Evolutionary conservation across 2,888 invertebrate species (phyloP), one percentile per base, ranked within the genome.

Genomic region (Yponomeuta cagnagella): DNA sequence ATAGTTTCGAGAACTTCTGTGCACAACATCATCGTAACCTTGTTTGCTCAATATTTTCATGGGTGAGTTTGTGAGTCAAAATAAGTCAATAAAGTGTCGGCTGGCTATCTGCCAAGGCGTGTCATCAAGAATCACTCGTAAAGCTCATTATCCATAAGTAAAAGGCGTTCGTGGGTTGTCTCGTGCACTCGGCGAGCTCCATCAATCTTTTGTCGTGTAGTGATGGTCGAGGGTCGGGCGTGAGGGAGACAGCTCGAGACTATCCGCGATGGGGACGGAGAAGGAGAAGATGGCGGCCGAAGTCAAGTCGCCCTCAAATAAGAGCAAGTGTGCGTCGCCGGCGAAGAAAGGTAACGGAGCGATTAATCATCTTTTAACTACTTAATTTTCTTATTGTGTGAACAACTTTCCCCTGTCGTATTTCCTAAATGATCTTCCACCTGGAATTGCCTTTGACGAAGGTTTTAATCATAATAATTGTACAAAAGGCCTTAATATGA

Each of bases 201-300:
- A 74, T 73, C 71, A 75, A 70, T 70, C 73, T 78, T 74, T 75
- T 74, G 73, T 72, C 75, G 75, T 72, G 73, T 72, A 75, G 89
- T 89, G 82, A 90, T 90, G 90, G 82, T 76, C 81, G 81, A 78
- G 82, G 83, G 52, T 58, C 52, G 52, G 52, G 78, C 81, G 81
- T 80, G 80, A 91, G 91, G 91, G 87, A 86, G 78, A 85, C 90
- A 74, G 91, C 78, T 79, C 80, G 82, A 63, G 30, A 63, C 9
- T 43, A 31, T 31, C 78, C 81, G 81, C 80, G 80, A 91, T 92
- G 91, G 87, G 86, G 78, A 85, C 90, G 74, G 91, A 90, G 79
- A 91, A 91, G 79, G 90, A 87, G 83, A 91, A 90, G 81, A 92
- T 92, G 91, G 91, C 90, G 73, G 84, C 88, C 73, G 90, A 90